Percentiles rank a stretch among this genome's conserved stretches.
Evolutionary conservation across 1,140 invertebrate genomes (phyloP).

Genomic region (Piezodorus guildinii): DNA sequence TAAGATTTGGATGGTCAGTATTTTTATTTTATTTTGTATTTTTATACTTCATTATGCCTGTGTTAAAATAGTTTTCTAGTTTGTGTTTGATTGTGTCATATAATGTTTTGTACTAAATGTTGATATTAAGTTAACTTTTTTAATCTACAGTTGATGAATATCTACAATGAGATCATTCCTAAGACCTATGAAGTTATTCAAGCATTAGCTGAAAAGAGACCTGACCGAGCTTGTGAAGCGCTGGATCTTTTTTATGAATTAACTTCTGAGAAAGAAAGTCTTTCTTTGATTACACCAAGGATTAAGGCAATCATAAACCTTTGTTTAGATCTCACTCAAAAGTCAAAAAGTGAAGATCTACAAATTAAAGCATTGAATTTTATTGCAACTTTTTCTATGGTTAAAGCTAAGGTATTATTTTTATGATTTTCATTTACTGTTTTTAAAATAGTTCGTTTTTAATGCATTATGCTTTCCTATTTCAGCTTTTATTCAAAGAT

Average conservation of each 20-base stretch:
- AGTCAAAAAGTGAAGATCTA: slow-evolving; percentile 42
- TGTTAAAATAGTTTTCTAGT: no score
- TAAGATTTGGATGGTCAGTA: no score
- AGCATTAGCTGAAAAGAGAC: slow-evolving; percentile 39
- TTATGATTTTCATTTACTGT: neutral
- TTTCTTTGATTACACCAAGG: slow-evolving; percentile 49
- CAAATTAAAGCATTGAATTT: slow-evolving; percentile 55
- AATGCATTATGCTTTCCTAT: neutral
- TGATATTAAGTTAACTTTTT: neutral
- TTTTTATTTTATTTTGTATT: no score
- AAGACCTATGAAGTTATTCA: slow-evolving; percentile 45
- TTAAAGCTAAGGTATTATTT: slow-evolving; percentile 52
- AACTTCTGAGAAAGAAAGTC: slow-evolving; percentile 44
- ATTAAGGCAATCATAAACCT: slow-evolving; percentile 51
- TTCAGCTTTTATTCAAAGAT: slow-evolving; percentile 5
- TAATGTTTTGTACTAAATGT: no score
- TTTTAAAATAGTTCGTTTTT: no score
- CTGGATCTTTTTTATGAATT: slow-evolving; percentile 64
- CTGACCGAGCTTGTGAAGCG: slow-evolving; percentile 34
- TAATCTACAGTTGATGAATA: slow-evolving; percentile 40
- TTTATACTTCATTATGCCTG: no score
- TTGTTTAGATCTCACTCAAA: slow-evolving; percentile 50
- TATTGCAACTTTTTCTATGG: slow-evolving; percentile 47
- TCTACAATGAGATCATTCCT: slow-evolving; percentile 51
- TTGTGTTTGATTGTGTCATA: no score